phyloP scores from a whole-genome alignment of 2,797 vertebrate genomes.

The Spinibarbus caldwelli region DNA sequence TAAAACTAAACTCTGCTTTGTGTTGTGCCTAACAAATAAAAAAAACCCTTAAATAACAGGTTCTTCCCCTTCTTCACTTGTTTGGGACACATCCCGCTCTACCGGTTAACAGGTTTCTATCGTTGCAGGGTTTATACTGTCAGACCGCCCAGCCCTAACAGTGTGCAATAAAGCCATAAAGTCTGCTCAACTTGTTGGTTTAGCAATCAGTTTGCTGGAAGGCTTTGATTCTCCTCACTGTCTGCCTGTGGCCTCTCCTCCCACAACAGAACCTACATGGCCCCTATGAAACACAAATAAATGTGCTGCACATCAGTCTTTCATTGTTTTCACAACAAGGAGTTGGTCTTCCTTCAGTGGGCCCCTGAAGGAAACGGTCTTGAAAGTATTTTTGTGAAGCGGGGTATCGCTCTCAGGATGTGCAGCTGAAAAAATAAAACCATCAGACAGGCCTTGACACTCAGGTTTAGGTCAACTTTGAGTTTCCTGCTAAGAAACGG shows the following conservation, averaged over 20 bases:
- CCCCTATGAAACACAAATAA: constrained; percentile 47
- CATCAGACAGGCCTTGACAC: constrained; percentile 69
- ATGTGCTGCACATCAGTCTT: constrained; percentile 34
- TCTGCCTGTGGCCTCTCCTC: background rate
- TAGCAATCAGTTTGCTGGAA: constrained; percentile 16
- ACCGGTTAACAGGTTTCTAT: constrained; percentile 8
- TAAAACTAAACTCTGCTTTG: constrained; percentile 20
- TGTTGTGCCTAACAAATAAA: background rate
- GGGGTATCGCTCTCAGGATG: constrained; percentile 54
- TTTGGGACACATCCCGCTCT: constrained; percentile 1
- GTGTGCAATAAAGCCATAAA: constrained; percentile 34
- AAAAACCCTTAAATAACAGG: constrained; percentile 21
- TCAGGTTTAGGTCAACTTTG: constrained; percentile 72
- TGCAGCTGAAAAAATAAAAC: constrained; percentile 81
- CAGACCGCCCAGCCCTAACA: background rate
- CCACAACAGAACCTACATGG: constrained; percentile 23
- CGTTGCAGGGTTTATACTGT: background rate
- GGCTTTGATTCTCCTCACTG: constrained; percentile 3
- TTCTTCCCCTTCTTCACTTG: background rate
- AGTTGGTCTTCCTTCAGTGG: constrained; percentile 53
- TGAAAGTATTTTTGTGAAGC: constrained; percentile 66
- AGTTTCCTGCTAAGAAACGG: constrained; percentile 71
- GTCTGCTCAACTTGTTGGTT: constrained; percentile 18
- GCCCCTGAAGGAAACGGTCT: constrained; percentile 63
- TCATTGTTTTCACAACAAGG: constrained; percentile 39